These are phyloP conservation scores for Eptatretus atami DNA, from an alignment of 2,797 vertebrate genomes.

Conservation along the genomic window DNA sequence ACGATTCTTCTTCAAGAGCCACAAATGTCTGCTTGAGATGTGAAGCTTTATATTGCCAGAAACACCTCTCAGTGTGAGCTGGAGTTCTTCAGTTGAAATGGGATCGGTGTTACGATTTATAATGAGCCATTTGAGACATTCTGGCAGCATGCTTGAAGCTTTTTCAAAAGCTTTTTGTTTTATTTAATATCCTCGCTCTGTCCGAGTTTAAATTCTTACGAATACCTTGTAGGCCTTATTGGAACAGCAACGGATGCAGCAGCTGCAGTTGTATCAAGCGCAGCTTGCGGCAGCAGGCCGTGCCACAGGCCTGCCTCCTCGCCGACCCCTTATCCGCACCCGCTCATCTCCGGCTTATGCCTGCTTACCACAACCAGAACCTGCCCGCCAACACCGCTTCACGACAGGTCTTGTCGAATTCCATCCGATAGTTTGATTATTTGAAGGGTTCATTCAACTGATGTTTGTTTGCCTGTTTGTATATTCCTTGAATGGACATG, in stretches of 20 bases:
- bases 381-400: conserved; percentile 25
- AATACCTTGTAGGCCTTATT: conserved; percentile 32
- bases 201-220: background rate
- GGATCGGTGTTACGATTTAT: conserved; percentile 3
- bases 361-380: conserved; percentile 27
- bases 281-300: conserved; percentile 27
- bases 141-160: background rate
- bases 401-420: conserved; percentile 21
- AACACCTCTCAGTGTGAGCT: background rate
- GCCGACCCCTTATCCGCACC: conserved; percentile 43
- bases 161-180: conserved; percentile 7
- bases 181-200: conserved; percentile 3
- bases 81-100: background rate
- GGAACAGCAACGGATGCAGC: conserved; percentile 50
- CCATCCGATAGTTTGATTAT: no score
- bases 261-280: conserved; percentile 29
- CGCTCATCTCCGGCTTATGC: conserved; percentile 67
- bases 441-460: no score
- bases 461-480: no score
- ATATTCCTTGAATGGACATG: no score
- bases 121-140: conserved; percentile 5
- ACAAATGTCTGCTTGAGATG: background rate
- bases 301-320: conserved; percentile 20
- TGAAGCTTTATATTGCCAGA: background rate
- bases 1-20: background rate